Evolutionary conservation across 2,113 vertebrate species (phyloP), one percentile per base, ranked within the genome.

Genomic region (Siniperca chuatsi): DNA sequence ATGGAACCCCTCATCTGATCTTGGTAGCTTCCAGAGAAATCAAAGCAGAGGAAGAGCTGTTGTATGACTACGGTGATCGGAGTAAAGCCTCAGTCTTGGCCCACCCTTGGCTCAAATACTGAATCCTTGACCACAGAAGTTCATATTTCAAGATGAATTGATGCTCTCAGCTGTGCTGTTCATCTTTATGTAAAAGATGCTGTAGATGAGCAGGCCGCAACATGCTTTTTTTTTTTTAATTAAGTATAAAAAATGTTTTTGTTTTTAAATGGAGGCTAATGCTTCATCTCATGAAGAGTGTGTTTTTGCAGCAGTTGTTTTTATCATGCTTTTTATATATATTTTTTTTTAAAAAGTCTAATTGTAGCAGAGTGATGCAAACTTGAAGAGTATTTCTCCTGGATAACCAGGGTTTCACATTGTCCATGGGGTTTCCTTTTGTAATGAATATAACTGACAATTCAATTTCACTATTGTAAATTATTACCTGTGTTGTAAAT

Each of bases 61-160:
- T 99, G 40, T 99, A 99, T 0, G 98, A 99, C 91, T 99, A 99
- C 0, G 98, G 98, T 0, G 98, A 99, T 90, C 96, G 98, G 37
- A 99, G 98, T 92, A 96, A 96, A 93, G 96, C 95, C 23, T 97
- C 98, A 46, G 92, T 98, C 67, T 96, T 94, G 55, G 98, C 98
- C 83, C 95, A 99, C 75, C 98, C 98, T 0, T 99, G 98, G 97
- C 97, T 99, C 80, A 99, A 99, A 96, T 91, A 96, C 78, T 98
- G 92, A 96, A 70, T 20, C 9, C 29, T 37, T 1, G 0, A 72
- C 37, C 4, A 40, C 3, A 50, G 46, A n/a, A 25, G 52, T 29
- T 25, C 0, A 21, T 44, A 57, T 67, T 33, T 83, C 8, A 64
- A 29, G 18, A 75, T 75, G 18, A 82, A 55, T 37, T 61, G 65